Conservation (phyloP, 2,888 invertebrate species). For the Drosophila rubida region DNA sequence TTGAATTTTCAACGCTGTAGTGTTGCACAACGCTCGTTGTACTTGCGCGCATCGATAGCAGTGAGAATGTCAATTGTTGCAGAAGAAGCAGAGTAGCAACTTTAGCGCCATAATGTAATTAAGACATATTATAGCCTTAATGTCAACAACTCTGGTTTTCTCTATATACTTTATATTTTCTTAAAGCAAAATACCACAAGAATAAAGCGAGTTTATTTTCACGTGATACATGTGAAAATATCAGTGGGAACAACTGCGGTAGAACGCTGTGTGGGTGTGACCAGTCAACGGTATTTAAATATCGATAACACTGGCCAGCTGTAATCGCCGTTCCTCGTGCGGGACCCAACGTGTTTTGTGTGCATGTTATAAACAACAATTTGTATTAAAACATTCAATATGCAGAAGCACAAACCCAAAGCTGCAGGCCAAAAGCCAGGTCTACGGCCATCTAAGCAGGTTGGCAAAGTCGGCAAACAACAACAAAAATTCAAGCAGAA, state of each 20-base stretch:
- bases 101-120: too few relatives aligned
- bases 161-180: too few relatives aligned
- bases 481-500: constrained; percentile 28
- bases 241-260: too few relatives aligned
- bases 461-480: constrained; percentile 12
- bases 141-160: too few relatives aligned
- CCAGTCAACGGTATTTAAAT: too few relatives aligned
- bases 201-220: too few relatives aligned
- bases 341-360: constrained; percentile 38
- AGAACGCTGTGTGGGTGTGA: too few relatives aligned
- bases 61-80: constrained; percentile 22
- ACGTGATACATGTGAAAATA: too few relatives aligned
- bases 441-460: constrained; percentile 8
- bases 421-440: constrained; percentile 28
- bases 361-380: constrained; percentile 30
- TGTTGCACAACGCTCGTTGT: constrained; percentile 24
- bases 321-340: constrained; percentile 12
- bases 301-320: background rate
- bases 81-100: background rate
- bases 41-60: background rate
- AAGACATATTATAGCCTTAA: too few relatives aligned
- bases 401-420: constrained; percentile 36
- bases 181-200: too few relatives aligned
- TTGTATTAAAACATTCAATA: constrained; percentile 10
- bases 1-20: constrained; percentile 32